phyloP scores from a whole-genome alignment of 1,140 invertebrate genomes.

The Dendrolimus punctatus region DNA sequence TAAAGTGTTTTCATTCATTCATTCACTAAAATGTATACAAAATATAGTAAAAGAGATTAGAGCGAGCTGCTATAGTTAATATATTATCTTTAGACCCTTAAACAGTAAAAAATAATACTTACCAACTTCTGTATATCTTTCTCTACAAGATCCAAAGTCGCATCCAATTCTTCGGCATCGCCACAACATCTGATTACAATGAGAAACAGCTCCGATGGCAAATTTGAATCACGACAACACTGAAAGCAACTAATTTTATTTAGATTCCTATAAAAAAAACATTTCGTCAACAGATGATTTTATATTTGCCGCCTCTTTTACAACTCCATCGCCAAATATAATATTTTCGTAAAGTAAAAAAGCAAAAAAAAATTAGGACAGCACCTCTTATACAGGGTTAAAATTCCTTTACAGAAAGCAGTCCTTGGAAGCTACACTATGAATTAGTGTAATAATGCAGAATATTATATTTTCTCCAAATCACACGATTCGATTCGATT shows the following conservation, averaged over 20 bases:
- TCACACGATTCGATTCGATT: too few relatives aligned
- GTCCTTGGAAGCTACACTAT: too few relatives aligned
- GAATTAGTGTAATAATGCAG: too few relatives aligned
- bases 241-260: slow-evolving; percentile 45
- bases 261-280: slow-evolving; percentile 2
- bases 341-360: neutral
- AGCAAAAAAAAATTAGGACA: neutral
- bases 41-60: too few relatives aligned
- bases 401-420: too few relatives aligned
- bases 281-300: too few relatives aligned
- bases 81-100: neutral
- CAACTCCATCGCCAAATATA: too few relatives aligned
- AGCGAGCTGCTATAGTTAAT: neutral
- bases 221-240: slow-evolving; percentile 81
- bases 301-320: too few relatives aligned
- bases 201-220: slow-evolving; percentile 88
- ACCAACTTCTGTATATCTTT: slow-evolving; percentile 85
- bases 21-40: too few relatives aligned
- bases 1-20: too few relatives aligned
- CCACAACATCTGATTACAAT: slow-evolving; percentile 84
- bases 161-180: slow-evolving; percentile 85
- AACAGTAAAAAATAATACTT: slow-evolving; percentile 26
- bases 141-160: slow-evolving; percentile 83
- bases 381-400: too few relatives aligned
- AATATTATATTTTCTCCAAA: too few relatives aligned